These are phyloP conservation scores for Petroica traversi DNA, from an alignment of 2,113 vertebrate species.

Conservation along the genomic window DNA sequence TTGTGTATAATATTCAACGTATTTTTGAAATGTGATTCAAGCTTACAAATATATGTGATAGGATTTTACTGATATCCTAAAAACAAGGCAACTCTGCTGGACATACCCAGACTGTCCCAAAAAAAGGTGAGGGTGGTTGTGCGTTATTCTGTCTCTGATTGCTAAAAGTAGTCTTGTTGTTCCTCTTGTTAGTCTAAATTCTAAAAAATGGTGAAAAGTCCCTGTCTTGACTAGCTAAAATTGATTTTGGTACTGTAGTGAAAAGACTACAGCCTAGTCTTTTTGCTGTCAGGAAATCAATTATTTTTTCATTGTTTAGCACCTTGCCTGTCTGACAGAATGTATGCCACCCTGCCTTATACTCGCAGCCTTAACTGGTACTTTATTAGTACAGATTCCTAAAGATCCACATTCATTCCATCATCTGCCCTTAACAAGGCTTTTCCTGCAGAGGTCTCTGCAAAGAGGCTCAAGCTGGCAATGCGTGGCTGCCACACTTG, in stretches of 20 bases:
- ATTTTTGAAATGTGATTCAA: neutral
- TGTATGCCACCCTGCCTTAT: neutral
- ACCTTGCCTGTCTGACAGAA: neutral
- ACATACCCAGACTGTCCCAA: neutral
- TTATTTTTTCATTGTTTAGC: neutral
- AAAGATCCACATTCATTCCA: neutral
- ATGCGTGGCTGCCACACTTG: constrained; percentile 28
- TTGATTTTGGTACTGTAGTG: constrained; percentile 22
- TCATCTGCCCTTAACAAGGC: constrained; percentile 41
- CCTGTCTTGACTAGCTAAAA: neutral
- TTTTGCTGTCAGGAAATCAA: constrained; percentile 23
- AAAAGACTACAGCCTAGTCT: constrained; percentile 8
- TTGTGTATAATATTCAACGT: neutral
- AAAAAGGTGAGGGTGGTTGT: neutral
- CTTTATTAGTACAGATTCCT: neutral
- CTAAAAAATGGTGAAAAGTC: neutral
- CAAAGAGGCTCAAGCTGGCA: constrained; percentile 52
- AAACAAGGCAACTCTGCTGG: neutral
- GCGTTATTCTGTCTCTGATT: neutral
- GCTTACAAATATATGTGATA: neutral
- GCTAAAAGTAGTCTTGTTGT: neutral
- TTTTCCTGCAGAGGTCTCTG: constrained; percentile 53
- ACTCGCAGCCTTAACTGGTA: neutral
- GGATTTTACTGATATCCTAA: neutral
- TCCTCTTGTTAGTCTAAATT: neutral